Evolutionary conservation across 2,888 invertebrate species (phyloP), one percentile per base, ranked within the genome.

Genomic region (Nebria salina): DNA sequence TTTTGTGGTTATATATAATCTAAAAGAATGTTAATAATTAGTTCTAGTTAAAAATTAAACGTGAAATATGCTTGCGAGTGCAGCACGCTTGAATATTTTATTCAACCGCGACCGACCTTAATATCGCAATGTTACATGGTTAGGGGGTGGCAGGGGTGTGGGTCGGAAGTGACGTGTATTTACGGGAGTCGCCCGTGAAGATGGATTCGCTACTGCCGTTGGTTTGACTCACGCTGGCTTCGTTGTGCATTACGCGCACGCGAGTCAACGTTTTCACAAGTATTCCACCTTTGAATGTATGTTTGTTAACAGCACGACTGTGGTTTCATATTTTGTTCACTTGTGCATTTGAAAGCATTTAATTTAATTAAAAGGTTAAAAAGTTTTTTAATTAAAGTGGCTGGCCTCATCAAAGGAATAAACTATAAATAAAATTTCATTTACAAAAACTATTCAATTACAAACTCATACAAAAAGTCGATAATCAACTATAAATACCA

Each of bases 151-250:
- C 8, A 8, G 13, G 20, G 34, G 70, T 26, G 9, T 4, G 25
- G 25, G 6, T 70, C 34, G 78, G 65, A 78, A 78, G 75, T 79
- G 79, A 79, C 79, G 79, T 79, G 64, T 79, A 74, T 79, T 79
- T 79, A 79, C 79, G 66, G 75, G 65, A 25, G 8, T 74, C 43
- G 79, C 74, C 75, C 75, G 68, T 13, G 74, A 74, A 79, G 79
- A 79, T 79, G 75, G 74, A 79, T 79, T 79, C 75, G 66, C 66
- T 43, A 79, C 75, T 68, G 68, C 75, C 75, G 34, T 11, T 15
- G 70, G 25, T 34, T 34, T 26, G 70, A 70, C 11, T 70, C 70
- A 25, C 20, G 70, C 70, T 25, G 20, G 6, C 11, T 34, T 70
- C 70, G 20, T 70, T 70, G 70, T 15, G 34, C 34, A 34, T 34